Evolutionary conservation across 2,797 vertebrate species (phyloP).

Genomic region (Brachyrhaphis roseni): DNA sequence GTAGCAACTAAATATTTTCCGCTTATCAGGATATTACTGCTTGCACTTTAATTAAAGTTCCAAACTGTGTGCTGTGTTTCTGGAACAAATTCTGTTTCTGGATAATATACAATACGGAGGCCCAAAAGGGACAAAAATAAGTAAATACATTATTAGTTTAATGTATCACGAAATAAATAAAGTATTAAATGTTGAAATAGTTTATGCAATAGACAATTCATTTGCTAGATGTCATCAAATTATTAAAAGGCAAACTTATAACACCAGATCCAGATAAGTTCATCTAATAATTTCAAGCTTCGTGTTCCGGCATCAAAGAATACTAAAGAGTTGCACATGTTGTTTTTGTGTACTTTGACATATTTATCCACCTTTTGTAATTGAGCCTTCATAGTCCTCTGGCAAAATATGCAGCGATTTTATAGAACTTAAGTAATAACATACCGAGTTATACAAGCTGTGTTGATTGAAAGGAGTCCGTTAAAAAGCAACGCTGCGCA

Average conservation of each 20-base stretch:
- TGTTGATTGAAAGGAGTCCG: neutral
- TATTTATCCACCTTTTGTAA: neutral
- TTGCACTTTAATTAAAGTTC: neutral
- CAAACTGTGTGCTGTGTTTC: neutral
- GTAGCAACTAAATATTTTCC: neutral
- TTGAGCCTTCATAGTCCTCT: neutral
- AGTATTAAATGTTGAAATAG: neutral
- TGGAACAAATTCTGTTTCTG: neutral
- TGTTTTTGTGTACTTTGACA: neutral
- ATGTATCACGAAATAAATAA: neutral
- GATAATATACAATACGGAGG: neutral
- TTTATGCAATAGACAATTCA: neutral
- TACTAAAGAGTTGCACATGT: neutral
- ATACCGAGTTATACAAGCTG: neutral
- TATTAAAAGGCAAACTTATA: neutral
- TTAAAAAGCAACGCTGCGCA: conserved; percentile 6
- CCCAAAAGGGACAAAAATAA: neutral
- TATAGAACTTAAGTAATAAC: neutral
- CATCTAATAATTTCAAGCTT: neutral
- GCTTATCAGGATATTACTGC: neutral
- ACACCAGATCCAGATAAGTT: neutral
- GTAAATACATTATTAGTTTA: neutral
- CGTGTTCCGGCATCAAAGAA: neutral
- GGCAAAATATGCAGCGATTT: neutral
- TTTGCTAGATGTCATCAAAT: neutral